Base-by-base conservation (phyloP, 2,797 vertebrate species). In the Synanceia verrucosa region DNA sequence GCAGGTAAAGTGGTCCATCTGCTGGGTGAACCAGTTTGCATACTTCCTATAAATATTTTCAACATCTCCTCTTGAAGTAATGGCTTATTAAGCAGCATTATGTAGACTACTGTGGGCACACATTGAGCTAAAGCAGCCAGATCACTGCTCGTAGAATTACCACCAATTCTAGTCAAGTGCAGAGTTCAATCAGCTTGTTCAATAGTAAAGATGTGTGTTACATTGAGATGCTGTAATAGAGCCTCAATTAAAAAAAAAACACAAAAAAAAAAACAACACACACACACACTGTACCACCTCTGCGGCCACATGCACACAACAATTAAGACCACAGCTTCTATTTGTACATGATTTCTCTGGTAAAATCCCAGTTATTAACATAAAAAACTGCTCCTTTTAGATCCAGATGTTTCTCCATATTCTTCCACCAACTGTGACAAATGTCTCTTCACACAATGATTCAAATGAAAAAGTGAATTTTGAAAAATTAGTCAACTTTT, bases 1-100 rank as follows among this genome's bases (percentile, higher is more conserved):
- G 85, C 84, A 81, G 73, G 74, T 76, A 1, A 31, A 48, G 9
- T 12, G 55, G 18, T 77, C 79, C 89, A 90, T 90, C 89, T 91
- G 89, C 70, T 58, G 70, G 63, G 69, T 21, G 68, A 86, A 64
- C 21, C 61, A 63, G 52, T 77, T 66, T 70, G 62, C 33, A 61
- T 48, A 47, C 50, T 65, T 81, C 59, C 70, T 73, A 67, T n/a
- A 83, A 82, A 75, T 70, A 64, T 63, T 65, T 68, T 62, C 5
- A 66, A 72, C 24, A 53, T 41, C 21, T 60, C 50, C 58, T 72
- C 43, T 72, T 69, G 29, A 68, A 53, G 44, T 67, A 70, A 79
- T 46, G 68, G 58, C 14, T 67, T 59, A 69, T 84, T 73, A 62
- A 82, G 66, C 71, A 46, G 37, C 46, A 14, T 9, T 61, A 52